Conservation (phyloP, 2,113 vertebrate genomes). For the Daphoenositta chrysoptera region DNA sequence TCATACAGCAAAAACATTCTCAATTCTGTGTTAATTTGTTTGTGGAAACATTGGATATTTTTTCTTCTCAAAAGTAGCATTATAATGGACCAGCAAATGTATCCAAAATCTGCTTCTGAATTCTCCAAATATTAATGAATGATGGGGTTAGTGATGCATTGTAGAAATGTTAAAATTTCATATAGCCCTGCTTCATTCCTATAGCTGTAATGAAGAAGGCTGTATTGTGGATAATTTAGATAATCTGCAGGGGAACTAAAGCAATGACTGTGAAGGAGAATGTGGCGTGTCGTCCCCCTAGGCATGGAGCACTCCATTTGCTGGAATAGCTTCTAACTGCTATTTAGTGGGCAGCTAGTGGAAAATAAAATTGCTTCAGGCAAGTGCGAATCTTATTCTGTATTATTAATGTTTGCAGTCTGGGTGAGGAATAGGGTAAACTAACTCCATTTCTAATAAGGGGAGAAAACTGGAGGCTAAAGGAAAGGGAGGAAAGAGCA, state of each 20-base stretch:
- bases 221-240: constrained; percentile 31
- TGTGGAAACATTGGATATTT: not conserved
- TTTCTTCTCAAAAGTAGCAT: not conserved
- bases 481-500: not conserved
- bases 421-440: not conserved
- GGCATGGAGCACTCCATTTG: constrained; percentile 11
- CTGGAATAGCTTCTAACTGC: constrained; percentile 38
- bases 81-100: not conserved
- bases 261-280: constrained; percentile 38
- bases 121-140: not conserved
- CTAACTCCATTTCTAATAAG: not conserved
- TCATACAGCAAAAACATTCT: not conserved
- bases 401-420: constrained; percentile 26
- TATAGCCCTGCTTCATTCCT: not conserved
- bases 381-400: constrained; percentile 19
- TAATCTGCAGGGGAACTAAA: constrained; percentile 27
- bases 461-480: not conserved
- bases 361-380: constrained; percentile 51
- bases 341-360: constrained; percentile 48
- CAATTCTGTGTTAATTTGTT: not conserved
- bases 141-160: not conserved
- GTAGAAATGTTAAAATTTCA: not conserved
- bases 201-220: not conserved
- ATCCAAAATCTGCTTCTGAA: not conserved
- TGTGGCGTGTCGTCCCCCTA: not conserved